Conservation (phyloP, 2,797 vertebrate species). For the Darevskia mixta region DNA sequence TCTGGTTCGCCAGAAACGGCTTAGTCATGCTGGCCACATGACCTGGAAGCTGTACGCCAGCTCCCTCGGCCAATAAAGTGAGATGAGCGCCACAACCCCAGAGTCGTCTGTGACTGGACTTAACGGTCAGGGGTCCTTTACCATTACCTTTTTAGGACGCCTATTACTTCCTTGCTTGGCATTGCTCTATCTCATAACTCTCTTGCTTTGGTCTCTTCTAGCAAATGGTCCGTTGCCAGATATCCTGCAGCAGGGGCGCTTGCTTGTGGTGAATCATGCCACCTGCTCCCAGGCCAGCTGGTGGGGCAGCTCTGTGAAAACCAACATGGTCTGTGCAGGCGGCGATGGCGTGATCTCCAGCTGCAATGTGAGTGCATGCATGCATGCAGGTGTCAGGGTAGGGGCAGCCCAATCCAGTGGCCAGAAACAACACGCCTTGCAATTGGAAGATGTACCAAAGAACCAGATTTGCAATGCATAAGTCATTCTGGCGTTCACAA, state of each 20-base stretch:
- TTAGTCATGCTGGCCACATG: no score
- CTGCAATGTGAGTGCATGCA: constrained; percentile 74
- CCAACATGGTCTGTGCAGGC: constrained; percentile 75
- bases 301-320: constrained; percentile 74
- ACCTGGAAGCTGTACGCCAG: no score
- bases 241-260: constrained; percentile 73
- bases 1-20: no score
- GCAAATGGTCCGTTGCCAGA: constrained; percentile 68
- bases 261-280: constrained; percentile 74
- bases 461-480: neutral
- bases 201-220: constrained; percentile 54
- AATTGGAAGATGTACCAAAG: neutral
- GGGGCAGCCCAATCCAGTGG: neutral
- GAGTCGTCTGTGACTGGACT: no score
- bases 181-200: neutral
- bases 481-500: neutral
- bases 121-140: no score
- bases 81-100: no score
- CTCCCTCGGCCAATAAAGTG: no score
- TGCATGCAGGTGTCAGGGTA: no score
- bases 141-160: no score
- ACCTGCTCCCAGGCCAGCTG: constrained; percentile 70
- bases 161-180: no score
- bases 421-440: neutral
- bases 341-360: constrained; percentile 77